phyloP scores from a whole-genome alignment of 2,113 vertebrate species.

The Chinchilla lanigera region DNA sequence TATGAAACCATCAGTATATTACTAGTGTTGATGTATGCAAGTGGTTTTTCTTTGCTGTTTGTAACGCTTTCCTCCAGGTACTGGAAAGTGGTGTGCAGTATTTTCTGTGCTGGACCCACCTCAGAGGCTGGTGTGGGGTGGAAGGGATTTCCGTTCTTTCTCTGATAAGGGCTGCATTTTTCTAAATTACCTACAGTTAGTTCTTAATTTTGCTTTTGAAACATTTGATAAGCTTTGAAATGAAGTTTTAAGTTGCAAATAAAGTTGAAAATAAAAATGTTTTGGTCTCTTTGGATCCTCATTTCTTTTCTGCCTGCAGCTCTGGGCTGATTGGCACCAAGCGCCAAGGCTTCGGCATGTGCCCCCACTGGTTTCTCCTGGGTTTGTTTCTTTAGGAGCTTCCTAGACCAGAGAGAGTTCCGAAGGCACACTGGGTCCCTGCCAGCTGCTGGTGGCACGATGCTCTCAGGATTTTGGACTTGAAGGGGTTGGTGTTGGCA shows the following conservation, averaged over 20 bases:
- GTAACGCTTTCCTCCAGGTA: conserved; percentile 14
- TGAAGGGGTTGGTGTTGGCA: not conserved
- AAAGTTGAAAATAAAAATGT: conserved; percentile 79
- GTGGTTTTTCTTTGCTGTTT: conserved; percentile 31
- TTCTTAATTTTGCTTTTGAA: conserved; percentile 76
- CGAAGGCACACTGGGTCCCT: not conserved
- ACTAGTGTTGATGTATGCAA: conserved; percentile 22
- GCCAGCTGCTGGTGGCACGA: not conserved
- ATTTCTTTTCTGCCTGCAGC: not conserved
- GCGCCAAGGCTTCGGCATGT: not conserved
- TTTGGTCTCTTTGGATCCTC: not conserved
- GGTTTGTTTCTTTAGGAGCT: not conserved
- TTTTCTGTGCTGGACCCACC: not conserved
- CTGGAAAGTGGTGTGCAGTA: not conserved
- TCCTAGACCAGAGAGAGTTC: not conserved
- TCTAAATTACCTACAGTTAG: conserved; percentile 52
- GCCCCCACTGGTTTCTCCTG: not conserved
- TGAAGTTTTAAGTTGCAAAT: conserved; percentile 81
- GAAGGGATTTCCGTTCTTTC: not conserved
- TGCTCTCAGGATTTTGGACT: not conserved
- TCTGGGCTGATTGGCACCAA: not conserved
- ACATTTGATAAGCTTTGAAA: conserved; percentile 82
- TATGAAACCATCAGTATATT: not conserved
- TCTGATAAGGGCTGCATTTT: not conserved
- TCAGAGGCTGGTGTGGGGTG: not conserved